These are phyloP conservation scores for Hydrotaea diabolus DNA, from an alignment of 2,888 invertebrate genomes.

Conservation along the genomic window DNA sequence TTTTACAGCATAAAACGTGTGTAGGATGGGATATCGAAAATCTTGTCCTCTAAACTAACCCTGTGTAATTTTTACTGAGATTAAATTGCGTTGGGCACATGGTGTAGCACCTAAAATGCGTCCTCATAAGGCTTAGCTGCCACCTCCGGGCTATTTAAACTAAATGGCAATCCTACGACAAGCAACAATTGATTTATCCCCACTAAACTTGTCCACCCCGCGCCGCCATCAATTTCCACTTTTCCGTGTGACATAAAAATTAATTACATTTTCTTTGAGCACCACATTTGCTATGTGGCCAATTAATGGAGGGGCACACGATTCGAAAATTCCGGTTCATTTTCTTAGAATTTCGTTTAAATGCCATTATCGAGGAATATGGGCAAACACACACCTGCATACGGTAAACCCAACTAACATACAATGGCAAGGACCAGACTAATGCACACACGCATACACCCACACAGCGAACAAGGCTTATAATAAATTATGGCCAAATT, in stretches of 20 bases:
- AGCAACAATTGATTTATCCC: no score
- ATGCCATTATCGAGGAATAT: neutral
- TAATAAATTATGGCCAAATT: neutral
- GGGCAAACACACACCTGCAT: neutral
- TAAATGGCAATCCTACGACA: no score
- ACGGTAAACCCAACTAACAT: neutral
- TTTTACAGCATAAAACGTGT: no score
- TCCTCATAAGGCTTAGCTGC: no score
- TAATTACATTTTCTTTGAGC: slow-evolving; percentile 6
- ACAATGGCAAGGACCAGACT: neutral
- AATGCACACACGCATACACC: neutral
- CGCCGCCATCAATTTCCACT: neutral
- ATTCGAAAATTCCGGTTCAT: neutral
- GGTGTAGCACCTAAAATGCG: no score
- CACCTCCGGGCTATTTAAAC: no score
- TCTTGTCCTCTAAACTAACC: no score
- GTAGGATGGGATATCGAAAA: no score
- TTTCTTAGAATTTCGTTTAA: neutral
- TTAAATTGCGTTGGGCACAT: no score
- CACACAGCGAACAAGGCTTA: neutral
- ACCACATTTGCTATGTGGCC: neutral
- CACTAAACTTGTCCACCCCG: no score
- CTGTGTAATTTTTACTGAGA: no score
- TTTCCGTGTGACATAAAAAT: neutral
- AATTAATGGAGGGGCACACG: neutral